These are phyloP conservation scores for Lacerta bilineata DNA, from an alignment of 2,797 vertebrate genomes.

Conservation along the genomic window DNA sequence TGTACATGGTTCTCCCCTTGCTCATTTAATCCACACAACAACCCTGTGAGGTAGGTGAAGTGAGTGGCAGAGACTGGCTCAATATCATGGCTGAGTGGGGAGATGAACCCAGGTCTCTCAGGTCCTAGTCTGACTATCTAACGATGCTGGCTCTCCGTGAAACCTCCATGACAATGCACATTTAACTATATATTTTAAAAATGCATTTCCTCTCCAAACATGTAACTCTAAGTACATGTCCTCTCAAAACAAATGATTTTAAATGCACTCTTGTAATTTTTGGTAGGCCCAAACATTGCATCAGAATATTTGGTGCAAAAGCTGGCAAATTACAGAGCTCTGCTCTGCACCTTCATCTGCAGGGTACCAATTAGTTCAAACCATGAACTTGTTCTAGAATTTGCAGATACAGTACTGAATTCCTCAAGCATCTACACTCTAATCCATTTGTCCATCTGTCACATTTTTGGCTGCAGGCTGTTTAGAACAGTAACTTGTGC, in stretches of 20 bases:
- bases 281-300: background rate
- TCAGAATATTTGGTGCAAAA: background rate
- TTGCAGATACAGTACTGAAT: background rate
- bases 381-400: background rate
- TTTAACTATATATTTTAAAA: background rate
- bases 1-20: too few species aligned
- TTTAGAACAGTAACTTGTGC: constrained; percentile 41
- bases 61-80: too few species aligned
- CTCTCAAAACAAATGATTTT: background rate
- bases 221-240: background rate
- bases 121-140: too few species aligned
- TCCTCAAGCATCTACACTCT: background rate
- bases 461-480: background rate
- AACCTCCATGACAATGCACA: too few species aligned
- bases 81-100: too few species aligned
- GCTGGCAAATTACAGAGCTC: background rate
- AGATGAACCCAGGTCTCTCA: too few species aligned
- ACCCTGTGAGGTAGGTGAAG: too few species aligned
- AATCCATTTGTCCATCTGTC: constrained; percentile 24
- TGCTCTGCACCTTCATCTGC: background rate
- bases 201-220: background rate
- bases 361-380: background rate
- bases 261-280: background rate
- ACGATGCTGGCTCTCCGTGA: background rate
- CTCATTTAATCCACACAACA: too few species aligned